Percentiles rank a stretch among this genome's conserved stretches.
Evolutionary conservation across 2,888 invertebrate species (phyloP).

Genomic region (Metalampra italica): DNA sequence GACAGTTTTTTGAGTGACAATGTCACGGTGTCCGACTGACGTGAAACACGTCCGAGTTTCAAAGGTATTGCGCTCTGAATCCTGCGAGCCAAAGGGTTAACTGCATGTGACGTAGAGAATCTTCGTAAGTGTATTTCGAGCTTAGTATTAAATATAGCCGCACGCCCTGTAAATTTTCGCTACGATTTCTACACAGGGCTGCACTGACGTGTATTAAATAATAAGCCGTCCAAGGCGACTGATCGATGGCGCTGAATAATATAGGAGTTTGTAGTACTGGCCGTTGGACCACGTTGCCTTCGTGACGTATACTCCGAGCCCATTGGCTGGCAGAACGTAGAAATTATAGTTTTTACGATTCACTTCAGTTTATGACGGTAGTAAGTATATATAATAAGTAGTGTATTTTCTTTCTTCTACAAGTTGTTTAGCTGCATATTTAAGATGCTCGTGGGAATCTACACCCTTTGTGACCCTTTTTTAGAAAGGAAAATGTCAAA

Average conservation of each 20-base stretch:
- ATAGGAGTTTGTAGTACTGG: slow-evolving; percentile 13
- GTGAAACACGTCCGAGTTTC: too few relatives aligned
- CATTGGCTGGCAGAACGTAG: neutral
- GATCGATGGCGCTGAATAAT: slow-evolving; percentile 40
- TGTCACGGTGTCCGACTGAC: too few relatives aligned
- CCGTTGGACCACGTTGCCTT: slow-evolving; percentile 24
- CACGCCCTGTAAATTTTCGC: neutral
- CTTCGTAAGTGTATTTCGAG: too few relatives aligned
- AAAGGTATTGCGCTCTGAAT: too few relatives aligned
- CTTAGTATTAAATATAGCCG: neutral
- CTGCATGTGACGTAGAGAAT: too few relatives aligned
- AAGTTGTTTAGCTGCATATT: too few relatives aligned
- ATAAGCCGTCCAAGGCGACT: slow-evolving; percentile 4
- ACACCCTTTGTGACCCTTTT: too few relatives aligned
- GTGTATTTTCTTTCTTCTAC: too few relatives aligned
- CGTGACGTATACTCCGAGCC: neutral
- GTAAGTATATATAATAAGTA: neutral
- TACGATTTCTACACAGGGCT: neutral
- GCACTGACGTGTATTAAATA: neutral
- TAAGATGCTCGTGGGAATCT: too few relatives aligned
- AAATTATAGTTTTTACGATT: neutral
- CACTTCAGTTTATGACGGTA: neutral
- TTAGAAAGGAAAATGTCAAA: too few relatives aligned
- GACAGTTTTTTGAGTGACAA: too few relatives aligned
- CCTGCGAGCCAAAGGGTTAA: too few relatives aligned